Conservation (phyloP, 2,113 vertebrate genomes). For the Mirza zaza region DNA sequence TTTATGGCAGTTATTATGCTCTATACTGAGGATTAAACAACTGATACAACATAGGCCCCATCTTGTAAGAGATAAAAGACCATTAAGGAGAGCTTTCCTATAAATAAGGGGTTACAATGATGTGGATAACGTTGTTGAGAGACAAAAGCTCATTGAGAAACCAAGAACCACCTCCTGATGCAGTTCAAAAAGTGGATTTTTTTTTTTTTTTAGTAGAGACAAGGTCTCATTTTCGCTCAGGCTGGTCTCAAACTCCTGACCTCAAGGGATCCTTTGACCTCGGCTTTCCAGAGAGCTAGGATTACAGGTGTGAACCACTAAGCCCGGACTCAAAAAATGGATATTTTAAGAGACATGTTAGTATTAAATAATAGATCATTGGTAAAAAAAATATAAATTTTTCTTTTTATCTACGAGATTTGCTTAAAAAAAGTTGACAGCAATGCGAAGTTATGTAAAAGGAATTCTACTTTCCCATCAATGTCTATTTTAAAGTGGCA, state of each 20-base stretch:
- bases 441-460: not conserved
- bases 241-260: too few species aligned
- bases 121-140: not conserved
- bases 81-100: not conserved
- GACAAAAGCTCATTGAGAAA: not conserved
- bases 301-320: too few species aligned
- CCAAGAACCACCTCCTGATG: not conserved
- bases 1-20: not conserved
- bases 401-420: not conserved
- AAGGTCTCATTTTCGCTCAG: too few species aligned
- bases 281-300: too few species aligned
- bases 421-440: not conserved
- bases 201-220: too few species aligned
- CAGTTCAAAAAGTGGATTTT: not conserved
- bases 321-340: rapidly evolving
- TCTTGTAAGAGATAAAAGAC: not conserved
- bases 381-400: not conserved
- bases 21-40: not conserved
- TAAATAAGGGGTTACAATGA: not conserved
- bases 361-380: not conserved
- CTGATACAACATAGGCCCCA: rapidly evolving
- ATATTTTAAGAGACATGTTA: not conserved
- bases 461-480: not conserved
- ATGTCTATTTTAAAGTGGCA: not conserved
- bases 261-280: too few species aligned